phyloP scores from a whole-genome alignment of 1,140 invertebrate species.

The Drosophila busckii region DNA sequence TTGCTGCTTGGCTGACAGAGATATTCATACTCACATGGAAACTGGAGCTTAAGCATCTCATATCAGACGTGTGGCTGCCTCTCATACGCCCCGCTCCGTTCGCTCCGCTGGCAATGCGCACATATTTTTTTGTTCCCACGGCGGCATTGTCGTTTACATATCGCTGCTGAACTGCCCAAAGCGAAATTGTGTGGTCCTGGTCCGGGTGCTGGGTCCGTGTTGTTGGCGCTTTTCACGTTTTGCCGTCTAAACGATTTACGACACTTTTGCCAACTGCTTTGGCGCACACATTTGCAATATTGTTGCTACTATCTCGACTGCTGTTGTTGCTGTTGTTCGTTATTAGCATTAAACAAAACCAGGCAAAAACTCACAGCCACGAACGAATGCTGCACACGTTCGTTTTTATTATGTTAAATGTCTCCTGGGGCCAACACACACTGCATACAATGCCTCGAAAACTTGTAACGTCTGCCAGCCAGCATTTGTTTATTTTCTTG shows the following conservation, averaged over 20 bases:
- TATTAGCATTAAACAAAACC: slow-evolving; percentile 69
- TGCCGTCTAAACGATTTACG: slow-evolving; percentile 73
- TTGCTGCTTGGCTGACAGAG: background rate
- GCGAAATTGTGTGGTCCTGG: background rate
- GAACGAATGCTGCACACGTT: slow-evolving; percentile 71
- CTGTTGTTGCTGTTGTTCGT: slow-evolving; percentile 22
- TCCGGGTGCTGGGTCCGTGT: slow-evolving; percentile 22
- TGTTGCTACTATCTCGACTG: slow-evolving; percentile 40
- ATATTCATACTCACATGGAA: slow-evolving; percentile 41
- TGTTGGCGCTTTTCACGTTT: slow-evolving; percentile 51
- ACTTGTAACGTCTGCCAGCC: slow-evolving; percentile 27
- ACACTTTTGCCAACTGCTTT: slow-evolving; percentile 73
- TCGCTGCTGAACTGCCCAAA: slow-evolving; percentile 45
- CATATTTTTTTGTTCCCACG: slow-evolving; percentile 64
- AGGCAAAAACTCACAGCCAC: slow-evolving; percentile 20
- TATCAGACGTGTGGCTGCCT: slow-evolving; percentile 34
- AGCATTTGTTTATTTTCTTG: background rate
- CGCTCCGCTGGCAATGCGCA: no score
- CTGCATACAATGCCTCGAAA: slow-evolving; percentile 25
- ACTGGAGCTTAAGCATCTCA: slow-evolving; percentile 27
- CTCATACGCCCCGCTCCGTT: no score
- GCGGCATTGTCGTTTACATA: slow-evolving; percentile 66
- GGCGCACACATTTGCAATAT: slow-evolving; percentile 67
- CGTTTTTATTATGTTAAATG: slow-evolving; percentile 76
- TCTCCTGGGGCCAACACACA: slow-evolving; percentile 59